A percentile compares a stretch with the other conserved stretches of the same genome.
phyloP scores from a whole-genome alignment of 2,113 vertebrate species.

The Ageneiosus marmoratus region DNA sequence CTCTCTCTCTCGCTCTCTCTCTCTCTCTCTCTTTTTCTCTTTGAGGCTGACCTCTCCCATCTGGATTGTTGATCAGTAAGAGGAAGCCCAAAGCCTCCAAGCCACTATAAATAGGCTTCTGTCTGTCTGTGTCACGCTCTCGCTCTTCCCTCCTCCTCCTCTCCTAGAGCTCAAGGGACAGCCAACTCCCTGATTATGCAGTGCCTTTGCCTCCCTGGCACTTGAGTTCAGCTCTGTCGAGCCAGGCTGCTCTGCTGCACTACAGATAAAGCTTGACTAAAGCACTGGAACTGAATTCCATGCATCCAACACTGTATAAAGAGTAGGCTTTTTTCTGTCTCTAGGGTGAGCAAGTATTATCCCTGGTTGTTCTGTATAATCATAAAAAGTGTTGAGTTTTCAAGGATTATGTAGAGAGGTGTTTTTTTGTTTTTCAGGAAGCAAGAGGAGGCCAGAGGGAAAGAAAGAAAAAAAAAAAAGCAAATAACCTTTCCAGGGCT shows the following conservation, averaged over 20 bases:
- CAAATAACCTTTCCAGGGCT: not conserved
- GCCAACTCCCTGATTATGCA: constrained; percentile 31
- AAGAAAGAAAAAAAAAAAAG: not conserved
- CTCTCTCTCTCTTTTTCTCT: constrained; percentile 10
- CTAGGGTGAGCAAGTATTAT: constrained; percentile 29
- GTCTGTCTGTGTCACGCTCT: constrained; percentile 23
- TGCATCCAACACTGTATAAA: constrained; percentile 26
- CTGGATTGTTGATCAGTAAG: constrained; percentile 46
- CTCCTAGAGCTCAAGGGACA: constrained; percentile 13
- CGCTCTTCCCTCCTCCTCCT: not conserved
- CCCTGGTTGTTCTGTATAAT: constrained; percentile 27
- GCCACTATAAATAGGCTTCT: constrained; percentile 50
- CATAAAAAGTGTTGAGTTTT: constrained; percentile 28
- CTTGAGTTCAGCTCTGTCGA: constrained; percentile 13
- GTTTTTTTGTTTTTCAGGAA: not conserved
- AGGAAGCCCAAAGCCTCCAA: constrained; percentile 42
- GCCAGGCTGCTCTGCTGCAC: constrained; percentile 15
- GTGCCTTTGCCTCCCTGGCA: constrained; percentile 21
- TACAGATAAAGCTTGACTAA: constrained; percentile 46
- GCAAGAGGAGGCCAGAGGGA: not conserved
- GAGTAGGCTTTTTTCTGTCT: constrained; percentile 1
- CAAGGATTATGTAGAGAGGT: constrained; percentile 24
- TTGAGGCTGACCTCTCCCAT: constrained; percentile 28
- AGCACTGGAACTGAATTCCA: constrained; percentile 18
- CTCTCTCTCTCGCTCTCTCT: not conserved